phyloP scores from a whole-genome alignment of 2,888 invertebrate genomes.

The Polymixis flavicincta region DNA sequence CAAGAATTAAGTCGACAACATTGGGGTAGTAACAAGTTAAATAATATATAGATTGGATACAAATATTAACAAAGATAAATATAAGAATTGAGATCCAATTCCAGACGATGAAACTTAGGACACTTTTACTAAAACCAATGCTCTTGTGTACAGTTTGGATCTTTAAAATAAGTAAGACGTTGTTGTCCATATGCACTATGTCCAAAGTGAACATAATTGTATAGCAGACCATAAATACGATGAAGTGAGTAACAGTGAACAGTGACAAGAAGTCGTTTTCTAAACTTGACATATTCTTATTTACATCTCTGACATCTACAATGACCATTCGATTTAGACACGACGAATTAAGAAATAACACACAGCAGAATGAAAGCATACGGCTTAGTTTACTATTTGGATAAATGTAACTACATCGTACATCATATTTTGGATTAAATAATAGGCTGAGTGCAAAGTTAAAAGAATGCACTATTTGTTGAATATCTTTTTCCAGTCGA shows the following conservation, averaged over 20 bases:
- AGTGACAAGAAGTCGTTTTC: conserved; percentile 1
- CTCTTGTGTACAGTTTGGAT: conserved; percentile 23
- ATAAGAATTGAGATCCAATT: conserved; percentile 33
- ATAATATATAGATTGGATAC: neutral
- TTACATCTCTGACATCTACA: neutral
- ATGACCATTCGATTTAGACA: neutral
- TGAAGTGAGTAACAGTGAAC: neutral
- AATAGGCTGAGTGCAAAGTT: neutral
- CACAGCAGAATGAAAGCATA: conserved; percentile 2
- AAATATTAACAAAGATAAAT: neutral
- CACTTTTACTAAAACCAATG: conserved; percentile 11
- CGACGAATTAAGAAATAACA: conserved; percentile 4
- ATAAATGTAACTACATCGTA: conserved; percentile 13
- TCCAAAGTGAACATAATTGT: conserved; percentile 15
- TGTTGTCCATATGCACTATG: conserved; percentile 15
- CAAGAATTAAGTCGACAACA: neutral
- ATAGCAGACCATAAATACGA: neutral
- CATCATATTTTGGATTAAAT: neutral
- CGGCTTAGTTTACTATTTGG: conserved; percentile 16
- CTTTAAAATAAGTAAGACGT: conserved; percentile 25
- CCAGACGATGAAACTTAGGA: conserved; percentile 2
- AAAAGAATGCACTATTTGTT: neutral
- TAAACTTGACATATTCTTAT: conserved; percentile 8
- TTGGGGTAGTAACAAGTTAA: neutral
- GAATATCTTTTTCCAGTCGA: conserved; percentile 1